These are phyloP conservation scores for Mastigias papua DNA, from an alignment of 30 jellyfish, hydroid and myxozoan species.

Conservation along the genomic window DNA sequence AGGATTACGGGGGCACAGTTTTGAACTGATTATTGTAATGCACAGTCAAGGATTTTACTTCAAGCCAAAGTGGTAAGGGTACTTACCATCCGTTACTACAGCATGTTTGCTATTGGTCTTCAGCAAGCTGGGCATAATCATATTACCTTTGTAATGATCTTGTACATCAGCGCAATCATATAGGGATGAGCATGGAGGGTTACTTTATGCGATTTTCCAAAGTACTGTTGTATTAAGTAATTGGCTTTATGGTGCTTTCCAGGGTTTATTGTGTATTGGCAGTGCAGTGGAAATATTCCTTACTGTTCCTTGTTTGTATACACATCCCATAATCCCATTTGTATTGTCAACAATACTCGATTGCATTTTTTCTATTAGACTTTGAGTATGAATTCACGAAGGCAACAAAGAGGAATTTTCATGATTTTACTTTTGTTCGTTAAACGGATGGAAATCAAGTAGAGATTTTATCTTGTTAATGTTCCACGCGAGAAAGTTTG, in stretches of 20 bases:
- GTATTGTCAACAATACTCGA: constrained; percentile 61
- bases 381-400: constrained; percentile 15
- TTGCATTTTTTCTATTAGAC: constrained; percentile 40
- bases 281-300: background rate
- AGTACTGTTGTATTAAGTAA: background rate
- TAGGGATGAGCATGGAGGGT: background rate
- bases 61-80: no score
- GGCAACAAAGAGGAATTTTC: background rate
- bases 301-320: background rate
- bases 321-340: constrained; percentile 53
- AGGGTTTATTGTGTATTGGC: background rate
- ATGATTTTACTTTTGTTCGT: background rate
- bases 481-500: background rate
- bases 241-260: background rate
- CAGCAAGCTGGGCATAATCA: no score
- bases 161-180: background rate
- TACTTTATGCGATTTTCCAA: background rate
- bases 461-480: background rate
- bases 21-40: no score
- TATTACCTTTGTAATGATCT: no score
- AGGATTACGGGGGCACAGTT: no score
- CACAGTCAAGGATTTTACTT: no score
- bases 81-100: no score
- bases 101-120: no score
- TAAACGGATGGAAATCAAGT: background rate